A percentile compares a stretch with the other conserved stretches of the same genome.
Conservation (phyloP, 2,797 vertebrate species). For the Lutjanus argentimaculatus region DNA sequence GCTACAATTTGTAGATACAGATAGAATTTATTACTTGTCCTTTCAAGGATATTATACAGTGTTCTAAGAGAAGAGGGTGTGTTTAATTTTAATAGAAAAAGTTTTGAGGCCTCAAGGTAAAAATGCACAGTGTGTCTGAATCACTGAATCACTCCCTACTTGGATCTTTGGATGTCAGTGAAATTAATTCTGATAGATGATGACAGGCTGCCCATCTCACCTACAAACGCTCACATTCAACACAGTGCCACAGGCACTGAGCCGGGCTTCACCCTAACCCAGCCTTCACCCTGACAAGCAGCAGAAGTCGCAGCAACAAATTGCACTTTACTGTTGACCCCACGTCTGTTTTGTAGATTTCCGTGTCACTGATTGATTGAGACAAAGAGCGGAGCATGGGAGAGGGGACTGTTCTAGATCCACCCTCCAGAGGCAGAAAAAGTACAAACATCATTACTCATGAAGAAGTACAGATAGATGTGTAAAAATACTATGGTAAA, state of each 20-base stretch:
- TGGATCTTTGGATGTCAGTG: conserved; percentile 45
- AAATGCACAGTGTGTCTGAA: conserved; percentile 17
- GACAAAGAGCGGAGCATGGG: conserved; percentile 21
- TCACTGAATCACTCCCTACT: conserved; percentile 33
- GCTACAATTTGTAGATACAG: conserved; percentile 53
- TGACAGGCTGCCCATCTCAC: conserved; percentile 39
- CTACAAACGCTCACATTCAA: conserved; percentile 30
- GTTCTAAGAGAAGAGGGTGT: conserved; percentile 26
- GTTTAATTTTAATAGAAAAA: conserved; percentile 52
- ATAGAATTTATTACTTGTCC: conserved; percentile 43
- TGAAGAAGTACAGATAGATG: too few relatives aligned
- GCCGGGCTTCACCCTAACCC: conserved; percentile 19
- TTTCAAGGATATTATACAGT: conserved; percentile 38
- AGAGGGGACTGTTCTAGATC: conserved; percentile 39
- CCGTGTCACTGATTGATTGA: conserved; percentile 36
- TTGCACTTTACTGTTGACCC: conserved; percentile 43
- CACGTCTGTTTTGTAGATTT: conserved; percentile 47
- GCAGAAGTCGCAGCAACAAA: conserved; percentile 34
- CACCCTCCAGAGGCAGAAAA: too few relatives aligned
- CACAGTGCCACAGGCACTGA: conserved; percentile 3
- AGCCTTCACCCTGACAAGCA: conserved; percentile 40
- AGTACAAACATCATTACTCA: too few relatives aligned
- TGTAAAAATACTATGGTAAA: too few relatives aligned
- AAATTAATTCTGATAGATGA: conserved; percentile 54
- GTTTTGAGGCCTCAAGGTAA: conserved; percentile 45